Base-by-base conservation (phyloP, 2,797 vertebrate genomes). In the Coilia nasus region DNA sequence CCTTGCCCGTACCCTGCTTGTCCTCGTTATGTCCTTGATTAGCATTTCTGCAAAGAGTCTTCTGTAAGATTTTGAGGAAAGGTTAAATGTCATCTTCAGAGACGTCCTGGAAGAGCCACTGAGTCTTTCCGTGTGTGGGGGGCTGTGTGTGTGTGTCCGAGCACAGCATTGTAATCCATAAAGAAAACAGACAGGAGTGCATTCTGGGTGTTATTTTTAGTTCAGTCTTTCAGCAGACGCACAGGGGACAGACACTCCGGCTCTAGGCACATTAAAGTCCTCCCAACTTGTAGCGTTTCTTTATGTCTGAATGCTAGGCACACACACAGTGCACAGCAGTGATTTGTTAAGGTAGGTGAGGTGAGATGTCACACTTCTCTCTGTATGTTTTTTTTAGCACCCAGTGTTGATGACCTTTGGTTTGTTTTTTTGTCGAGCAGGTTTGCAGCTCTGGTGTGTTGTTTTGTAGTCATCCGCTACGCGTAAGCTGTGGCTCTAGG, bases 201-300 rank as follows among this genome's bases (percentile, higher is more conserved):
- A 84, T 90, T 91, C 91, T 91, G 81, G 87, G 75, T 59, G 88
- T 91, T 96, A 96, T 96, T 95, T 95, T 95, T 96, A 96, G 94
- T 85, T 87, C 90, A 90, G 93, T 94, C 92, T 92, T 91, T 92
- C 31, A 46, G 87, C 89, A 91, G 88, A 88, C 86, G 50, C 89
- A 88, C 90, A 86, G 85, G 81, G 84, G 86, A 85, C 88, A 67
- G 92, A 85, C 31, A 82, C 89, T 90, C 89, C 91, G 90, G 92
- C 91, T 89, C 84, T 86, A 89, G 82, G 57, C 89, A 86, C 87
- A 85, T 44, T 17, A 71, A 46, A 57, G 35, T 60, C 56, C 88
- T 83, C 46, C 17, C 88, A 88, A 81, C 44, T 87, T 90, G 64
- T 84, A 83, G 85, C 86, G 41, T 12, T 85, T 47, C 60, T 78